A percentile compares a stretch with the other conserved stretches of the same genome.
Conservation (phyloP, 2,113 vertebrate species). For the Pelvicachromis taeniatus region DNA sequence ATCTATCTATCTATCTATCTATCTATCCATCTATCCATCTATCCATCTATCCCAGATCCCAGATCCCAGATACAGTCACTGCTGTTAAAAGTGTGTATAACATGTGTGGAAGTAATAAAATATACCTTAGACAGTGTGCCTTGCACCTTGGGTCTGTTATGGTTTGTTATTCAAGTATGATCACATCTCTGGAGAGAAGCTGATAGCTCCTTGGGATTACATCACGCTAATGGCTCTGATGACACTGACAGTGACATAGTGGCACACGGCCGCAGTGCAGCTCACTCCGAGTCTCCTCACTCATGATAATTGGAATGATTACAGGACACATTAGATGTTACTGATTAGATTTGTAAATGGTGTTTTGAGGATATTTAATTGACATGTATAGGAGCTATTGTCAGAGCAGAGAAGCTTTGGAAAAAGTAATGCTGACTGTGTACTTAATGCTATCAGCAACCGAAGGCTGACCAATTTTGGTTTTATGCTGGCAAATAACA, state of each 20-base stretch:
- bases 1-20: not conserved
- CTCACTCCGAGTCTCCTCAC: slow-evolving; percentile 27
- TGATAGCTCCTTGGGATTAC: not conserved
- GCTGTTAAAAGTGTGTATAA: not conserved
- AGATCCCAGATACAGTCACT: too few species aligned
- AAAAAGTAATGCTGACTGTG: not conserved
- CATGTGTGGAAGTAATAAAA: not conserved
- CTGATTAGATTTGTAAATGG: slow-evolving; percentile 37
- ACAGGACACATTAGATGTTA: slow-evolving; percentile 51
- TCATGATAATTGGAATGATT: slow-evolving; percentile 50
- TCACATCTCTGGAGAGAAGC: not conserved
- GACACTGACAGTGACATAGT: slow-evolving; percentile 15
- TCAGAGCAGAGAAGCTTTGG: not conserved
- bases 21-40: not conserved
- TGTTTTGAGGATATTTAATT: not conserved
- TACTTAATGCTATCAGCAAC: not conserved
- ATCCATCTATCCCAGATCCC: too few species aligned
- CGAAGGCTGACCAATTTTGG: not conserved
- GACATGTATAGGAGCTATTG: not conserved
- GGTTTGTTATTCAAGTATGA: not conserved
- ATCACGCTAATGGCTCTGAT: slow-evolving; percentile 21
- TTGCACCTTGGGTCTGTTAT: not conserved
- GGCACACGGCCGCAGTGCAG: not conserved
- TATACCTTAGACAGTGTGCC: not conserved
- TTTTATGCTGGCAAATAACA: not conserved